Evolutionary conservation across 1,140 invertebrate genomes (phyloP).

Genomic region (Eumeta japonica): DNA sequence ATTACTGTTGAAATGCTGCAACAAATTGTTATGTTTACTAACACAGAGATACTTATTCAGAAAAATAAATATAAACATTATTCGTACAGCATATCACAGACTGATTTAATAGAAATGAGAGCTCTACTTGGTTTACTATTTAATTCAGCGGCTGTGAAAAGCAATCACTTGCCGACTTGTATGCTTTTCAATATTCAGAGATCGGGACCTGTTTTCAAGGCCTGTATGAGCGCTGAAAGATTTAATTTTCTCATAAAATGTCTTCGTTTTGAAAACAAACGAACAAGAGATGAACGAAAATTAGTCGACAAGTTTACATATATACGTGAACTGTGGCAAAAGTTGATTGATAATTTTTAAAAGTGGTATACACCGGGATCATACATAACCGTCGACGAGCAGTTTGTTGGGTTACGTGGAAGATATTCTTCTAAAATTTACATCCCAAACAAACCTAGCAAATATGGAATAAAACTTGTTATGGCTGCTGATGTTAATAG

Average conservation of each 20-base stretch:
- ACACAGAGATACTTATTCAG: background rate
- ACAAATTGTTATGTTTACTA: background rate
- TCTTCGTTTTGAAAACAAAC: constrained; percentile 14
- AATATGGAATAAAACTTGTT: constrained; percentile 49
- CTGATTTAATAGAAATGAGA: no score
- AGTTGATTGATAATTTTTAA: constrained; percentile 25
- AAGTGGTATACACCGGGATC: constrained; percentile 18
- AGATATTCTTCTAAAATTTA: constrained; percentile 39
- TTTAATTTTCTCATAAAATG: constrained; percentile 1
- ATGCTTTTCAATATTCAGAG: no score
- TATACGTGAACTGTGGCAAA: constrained; percentile 24
- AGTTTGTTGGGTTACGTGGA: constrained; percentile 33
- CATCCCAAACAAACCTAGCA: constrained; percentile 50
- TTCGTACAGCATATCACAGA: no score
- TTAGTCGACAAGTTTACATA: constrained; percentile 22
- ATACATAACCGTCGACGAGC: constrained; percentile 35
- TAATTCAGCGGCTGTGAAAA: no score
- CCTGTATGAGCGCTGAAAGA: background rate
- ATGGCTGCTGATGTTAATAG: constrained; percentile 23
- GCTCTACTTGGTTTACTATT: no score
- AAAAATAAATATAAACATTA: no score
- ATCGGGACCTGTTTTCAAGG: no score
- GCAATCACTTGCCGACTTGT: no score
- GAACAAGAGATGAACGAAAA: constrained; percentile 14
- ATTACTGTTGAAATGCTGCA: background rate